Conservation (phyloP, 1,140 invertebrate genomes). For the Calliphora vicina region DNA sequence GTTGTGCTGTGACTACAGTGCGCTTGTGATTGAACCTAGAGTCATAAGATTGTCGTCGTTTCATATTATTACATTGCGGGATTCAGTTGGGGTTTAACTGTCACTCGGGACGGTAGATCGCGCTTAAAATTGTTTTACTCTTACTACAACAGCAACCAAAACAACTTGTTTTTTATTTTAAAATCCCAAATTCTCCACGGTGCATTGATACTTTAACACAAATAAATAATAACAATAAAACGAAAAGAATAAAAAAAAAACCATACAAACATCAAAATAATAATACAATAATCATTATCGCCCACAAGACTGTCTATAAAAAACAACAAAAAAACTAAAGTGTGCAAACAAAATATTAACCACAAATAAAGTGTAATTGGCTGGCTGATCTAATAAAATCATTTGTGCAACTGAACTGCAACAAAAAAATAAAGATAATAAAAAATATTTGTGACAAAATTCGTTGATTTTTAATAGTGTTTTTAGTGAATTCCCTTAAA, state of each 20-base stretch:
- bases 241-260: too few species aligned
- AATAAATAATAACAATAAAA: too few species aligned
- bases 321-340: constrained; percentile 1
- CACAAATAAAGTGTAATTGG: not conserved
- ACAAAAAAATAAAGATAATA: not conserved
- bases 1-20: not conserved
- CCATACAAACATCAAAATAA: constrained; percentile 16
- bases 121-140: constrained; percentile 54
- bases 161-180: constrained; percentile 42
- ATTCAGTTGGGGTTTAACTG: constrained; percentile 65
- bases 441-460: not conserved
- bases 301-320: constrained; percentile 24
- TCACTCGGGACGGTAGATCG: constrained; percentile 62
- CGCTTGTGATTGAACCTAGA: constrained; percentile 24
- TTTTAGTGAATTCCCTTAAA: not conserved
- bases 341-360: not conserved
- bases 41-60: constrained; percentile 31
- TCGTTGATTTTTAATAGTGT: not conserved
- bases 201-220: constrained; percentile 46
- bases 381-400: not conserved
- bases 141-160: constrained; percentile 41
- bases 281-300: constrained; percentile 13
- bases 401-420: not conserved
- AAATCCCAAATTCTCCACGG: constrained; percentile 62
- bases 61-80: constrained; percentile 42